phyloP scores from a whole-genome alignment of 2,888 invertebrate species.

The Neoascia interrupta region DNA sequence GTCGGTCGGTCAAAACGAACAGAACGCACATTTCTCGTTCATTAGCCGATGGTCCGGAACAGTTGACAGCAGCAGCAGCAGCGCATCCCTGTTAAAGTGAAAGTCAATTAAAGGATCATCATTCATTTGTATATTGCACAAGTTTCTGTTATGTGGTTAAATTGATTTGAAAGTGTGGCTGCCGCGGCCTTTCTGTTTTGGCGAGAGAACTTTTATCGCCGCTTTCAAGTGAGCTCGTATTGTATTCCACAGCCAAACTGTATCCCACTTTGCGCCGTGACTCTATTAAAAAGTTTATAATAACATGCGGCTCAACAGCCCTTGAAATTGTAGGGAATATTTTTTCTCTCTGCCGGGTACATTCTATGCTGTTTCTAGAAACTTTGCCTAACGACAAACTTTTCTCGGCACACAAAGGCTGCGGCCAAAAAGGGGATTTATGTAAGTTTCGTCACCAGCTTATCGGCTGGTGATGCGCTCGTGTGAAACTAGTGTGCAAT shows the following conservation, averaged over 20 bases:
- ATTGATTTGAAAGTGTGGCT: slow-evolving; percentile 1
- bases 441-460: slow-evolving; percentile 48
- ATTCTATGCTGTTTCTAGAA: slow-evolving; percentile 11
- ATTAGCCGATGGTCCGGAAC: slow-evolving; percentile 40
- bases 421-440: slow-evolving; percentile 6
- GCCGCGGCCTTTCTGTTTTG: background rate
- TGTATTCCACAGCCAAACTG: slow-evolving; percentile 43
- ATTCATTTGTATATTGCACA: slow-evolving; percentile 38
- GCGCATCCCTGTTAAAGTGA: slow-evolving; percentile 49
- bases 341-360: slow-evolving; percentile 10
- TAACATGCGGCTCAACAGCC: slow-evolving; percentile 35
- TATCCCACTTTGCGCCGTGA: slow-evolving; percentile 57
- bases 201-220: slow-evolving; percentile 38
- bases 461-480: slow-evolving; percentile 34
- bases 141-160: no score
- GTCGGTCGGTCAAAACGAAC: slow-evolving; percentile 15
- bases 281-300: slow-evolving; percentile 39
- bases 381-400: slow-evolving; percentile 47
- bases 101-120: slow-evolving; percentile 62
- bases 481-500: slow-evolving; percentile 7
- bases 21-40: slow-evolving; percentile 43
- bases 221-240: slow-evolving; percentile 54
- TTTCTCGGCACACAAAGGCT: slow-evolving; percentile 43
- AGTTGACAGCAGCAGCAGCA: no score
- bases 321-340: slow-evolving; percentile 31